A percentile compares a stretch with the other conserved stretches of the same genome.
Evolutionary conservation across 2,113 vertebrate genomes (phyloP).

Genomic region (Marmota flaviventris): DNA sequence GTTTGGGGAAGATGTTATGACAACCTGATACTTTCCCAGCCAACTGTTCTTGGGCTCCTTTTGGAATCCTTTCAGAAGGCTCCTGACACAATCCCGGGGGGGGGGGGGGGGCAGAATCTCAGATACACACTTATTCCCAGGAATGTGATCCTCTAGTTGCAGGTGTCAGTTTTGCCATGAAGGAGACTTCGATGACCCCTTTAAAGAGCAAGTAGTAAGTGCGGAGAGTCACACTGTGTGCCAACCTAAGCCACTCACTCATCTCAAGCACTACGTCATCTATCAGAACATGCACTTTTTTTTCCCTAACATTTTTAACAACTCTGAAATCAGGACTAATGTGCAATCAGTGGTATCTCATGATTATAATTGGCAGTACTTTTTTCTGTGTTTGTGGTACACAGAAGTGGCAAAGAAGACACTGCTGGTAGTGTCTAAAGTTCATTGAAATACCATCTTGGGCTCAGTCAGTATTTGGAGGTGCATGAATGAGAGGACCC

Average conservation of each 20-base stretch:
- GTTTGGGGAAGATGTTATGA: not conserved
- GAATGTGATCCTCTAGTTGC: not conserved
- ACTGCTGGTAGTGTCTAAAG: not conserved
- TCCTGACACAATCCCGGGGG: not conserved
- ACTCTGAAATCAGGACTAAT: not conserved
- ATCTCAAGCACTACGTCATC: not conserved
- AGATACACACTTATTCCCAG: not conserved
- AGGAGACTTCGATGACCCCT: not conserved
- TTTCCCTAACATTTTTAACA: not conserved
- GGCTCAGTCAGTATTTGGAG: not conserved
- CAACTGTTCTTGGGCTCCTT: not conserved
- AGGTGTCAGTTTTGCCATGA: not conserved
- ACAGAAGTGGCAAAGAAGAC: too few species aligned
- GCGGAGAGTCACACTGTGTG: not conserved
- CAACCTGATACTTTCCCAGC: too few species aligned
- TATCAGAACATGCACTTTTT: not conserved
- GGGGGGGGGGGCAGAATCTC: too few species aligned
- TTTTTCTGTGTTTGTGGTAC: not conserved
- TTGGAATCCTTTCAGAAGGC: not conserved
- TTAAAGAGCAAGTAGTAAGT: not conserved
- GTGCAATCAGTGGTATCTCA: not conserved
- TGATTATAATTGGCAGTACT: not conserved
- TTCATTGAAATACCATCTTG: not conserved
- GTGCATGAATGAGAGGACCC: not conserved
- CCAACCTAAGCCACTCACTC: not conserved